Evolutionary conservation across 2,888 invertebrate genomes (phyloP), one percentile per base, ranked within the genome.

Genomic region (Tetranychus piercei): DNA sequence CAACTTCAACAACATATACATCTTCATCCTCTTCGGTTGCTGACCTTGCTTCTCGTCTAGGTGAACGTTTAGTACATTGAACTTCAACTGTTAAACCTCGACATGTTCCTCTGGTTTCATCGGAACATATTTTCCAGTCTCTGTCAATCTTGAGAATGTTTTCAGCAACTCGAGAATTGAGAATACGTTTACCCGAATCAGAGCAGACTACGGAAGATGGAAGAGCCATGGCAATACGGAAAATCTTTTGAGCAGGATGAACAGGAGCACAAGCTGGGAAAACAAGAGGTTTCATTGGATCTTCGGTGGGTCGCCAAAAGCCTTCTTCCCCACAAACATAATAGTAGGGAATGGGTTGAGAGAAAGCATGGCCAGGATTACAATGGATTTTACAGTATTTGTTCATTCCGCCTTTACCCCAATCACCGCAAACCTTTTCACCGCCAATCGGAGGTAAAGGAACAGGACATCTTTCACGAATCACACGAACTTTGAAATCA

Each of bases 301-400:
- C 66, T 6, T 74, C 71, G n/a, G 76, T 75, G 73, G 95, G 95
- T 79, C 94, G 86, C 97, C 96, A 97, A 83, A 93, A 91, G 67
- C 96, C 97, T 87, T 96, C 95, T 74, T 91, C 91, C n/a, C 94
- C 95, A 81, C 97, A 97, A 1, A 93, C 93, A 82, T 94, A 97
- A 86, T 96, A 96, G 79, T 91, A 90, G 1, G 96, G 94, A n/a
- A 94, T 91, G 75, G 88, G 88, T 81, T 92, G 90, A 0, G 94
- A 93, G 85, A 97, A 97, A 78, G 90, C 86, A 7, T 92, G 84
- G n/a, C 92, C 91, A 43, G 78, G 77, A 79, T 91, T 90, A 80
- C 94, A 94, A 72, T 88, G 86, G 76, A 94, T 93, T 83, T 93
- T 92, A 82, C 95, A 96, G 1, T 94, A 91, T 84, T 94, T 94